phyloP scores from a whole-genome alignment of 2,113 vertebrate species.

The Rhabdornis inornatus region DNA sequence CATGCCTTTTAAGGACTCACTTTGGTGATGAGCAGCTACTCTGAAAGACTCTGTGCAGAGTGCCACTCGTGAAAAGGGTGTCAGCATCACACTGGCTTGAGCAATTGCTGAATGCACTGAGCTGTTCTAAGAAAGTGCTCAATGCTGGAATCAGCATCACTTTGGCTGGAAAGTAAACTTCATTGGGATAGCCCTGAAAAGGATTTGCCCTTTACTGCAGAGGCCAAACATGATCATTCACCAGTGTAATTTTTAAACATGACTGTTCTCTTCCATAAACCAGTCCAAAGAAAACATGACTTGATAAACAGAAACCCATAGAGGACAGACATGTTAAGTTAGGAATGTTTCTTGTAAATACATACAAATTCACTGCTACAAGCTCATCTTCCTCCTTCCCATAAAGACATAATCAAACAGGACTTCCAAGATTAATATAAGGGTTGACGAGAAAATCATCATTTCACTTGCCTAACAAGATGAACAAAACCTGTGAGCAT shows the following conservation, averaged over 20 bases:
- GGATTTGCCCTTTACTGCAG: neutral
- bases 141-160: neutral
- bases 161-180: neutral
- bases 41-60: neutral
- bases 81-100: neutral
- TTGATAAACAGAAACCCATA: neutral
- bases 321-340: neutral
- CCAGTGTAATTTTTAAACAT: neutral
- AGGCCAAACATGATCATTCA: neutral
- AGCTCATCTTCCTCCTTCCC: neutral
- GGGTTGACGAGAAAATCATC: neutral
- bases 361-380: neutral
- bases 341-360: neutral
- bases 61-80: neutral
- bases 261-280: neutral
- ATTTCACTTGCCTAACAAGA: neutral
- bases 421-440: neutral
- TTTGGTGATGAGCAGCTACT: neutral
- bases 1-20: neutral
- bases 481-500: neutral
- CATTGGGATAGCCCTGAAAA: neutral
- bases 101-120: rapidly evolving
- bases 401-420: neutral
- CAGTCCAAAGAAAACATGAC: neutral
- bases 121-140: neutral